Base-by-base conservation (phyloP, 2,888 invertebrate species). In the Odontomyia ornata region DNA sequence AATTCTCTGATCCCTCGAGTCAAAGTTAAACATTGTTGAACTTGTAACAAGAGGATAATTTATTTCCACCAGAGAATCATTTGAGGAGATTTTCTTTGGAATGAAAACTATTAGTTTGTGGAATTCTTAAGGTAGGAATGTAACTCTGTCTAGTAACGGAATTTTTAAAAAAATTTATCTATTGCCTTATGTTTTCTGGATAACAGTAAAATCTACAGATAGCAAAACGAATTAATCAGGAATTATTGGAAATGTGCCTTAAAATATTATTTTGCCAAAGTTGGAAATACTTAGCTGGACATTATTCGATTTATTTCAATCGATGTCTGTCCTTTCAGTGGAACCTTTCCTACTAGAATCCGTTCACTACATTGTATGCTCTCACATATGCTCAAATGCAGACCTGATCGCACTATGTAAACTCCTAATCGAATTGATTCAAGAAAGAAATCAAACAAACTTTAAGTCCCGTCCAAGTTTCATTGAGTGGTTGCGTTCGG, bases 41-140 rank as follows among this genome's bases (percentile, higher is more conserved):
- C 21, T 67, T 15, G 7, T 67, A 67, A 67, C 69, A 47, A 69
- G 46, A 69, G 69, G 23, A 3, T 25, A 28, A 69, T 69, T 47
- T 25, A 69, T 69, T 69, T 69, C 23, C 25, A n/a, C 36, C 36
- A 36, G 3, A 23, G 21, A 36, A 13, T 28, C 64, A 64, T 64
- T 15, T 30, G 64, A 15, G 30, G 64, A 60, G 60, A 25, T 25
- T 60, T 60, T 11, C 21, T 60, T 60, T 60, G 25, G 25, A 23
- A 60, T 7, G 7, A 60, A 60, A 18, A 36, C 36, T 36, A 9
- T 36, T 36, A 5, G 36, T 36, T 36, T 36, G n/a, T 36, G 36
- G 36, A 36, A 18, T 52, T 18, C 7, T 13, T 4, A 52, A n/a
- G 52, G 52, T 9, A 9, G 52, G 52, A 18, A 13, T 13, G 43